These are phyloP conservation scores for Fulmarus glacialis DNA, from an alignment of 2,113 vertebrate genomes.

Conservation along the genomic window DNA sequence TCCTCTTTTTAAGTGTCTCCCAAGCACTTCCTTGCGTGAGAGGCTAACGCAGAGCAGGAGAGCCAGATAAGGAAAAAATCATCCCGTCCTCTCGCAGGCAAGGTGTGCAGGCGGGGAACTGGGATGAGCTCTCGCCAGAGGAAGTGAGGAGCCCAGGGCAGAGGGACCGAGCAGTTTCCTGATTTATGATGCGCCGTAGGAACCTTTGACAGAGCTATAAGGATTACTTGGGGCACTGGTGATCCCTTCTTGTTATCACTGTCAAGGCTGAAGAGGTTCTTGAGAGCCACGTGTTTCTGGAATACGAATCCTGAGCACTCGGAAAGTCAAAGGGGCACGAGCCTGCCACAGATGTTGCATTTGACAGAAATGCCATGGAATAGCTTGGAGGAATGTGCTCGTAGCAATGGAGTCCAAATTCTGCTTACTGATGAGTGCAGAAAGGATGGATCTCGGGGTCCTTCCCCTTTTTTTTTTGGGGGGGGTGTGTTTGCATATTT, in stretches of 20 bases:
- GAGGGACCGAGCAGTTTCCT: not conserved
- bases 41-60: not conserved
- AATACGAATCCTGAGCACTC: not conserved
- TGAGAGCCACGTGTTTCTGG: not conserved
- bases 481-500: not conserved
- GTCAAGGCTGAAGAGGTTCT: not conserved
- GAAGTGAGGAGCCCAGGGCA: not conserved
- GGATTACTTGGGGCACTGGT: not conserved
- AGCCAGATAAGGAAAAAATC: not conserved
- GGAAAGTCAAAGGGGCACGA: not conserved
- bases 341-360: not conserved
- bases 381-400: not conserved
- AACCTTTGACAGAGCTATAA: not conserved
- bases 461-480: not conserved
- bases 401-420: not conserved
- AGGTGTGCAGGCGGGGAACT: rapidly evolving
- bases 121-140: not conserved
- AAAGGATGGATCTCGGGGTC: not conserved
- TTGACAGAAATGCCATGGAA: not conserved
- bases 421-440: not conserved
- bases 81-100: not conserved
- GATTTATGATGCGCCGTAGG: not conserved
- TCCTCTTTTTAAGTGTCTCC: not conserved
- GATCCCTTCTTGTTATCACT: not conserved
- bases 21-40: not conserved